Percentiles rank a stretch among this genome's conserved stretches.
Evolutionary conservation across 2,797 vertebrate species (phyloP).

Genomic region (Morus bassanus): DNA sequence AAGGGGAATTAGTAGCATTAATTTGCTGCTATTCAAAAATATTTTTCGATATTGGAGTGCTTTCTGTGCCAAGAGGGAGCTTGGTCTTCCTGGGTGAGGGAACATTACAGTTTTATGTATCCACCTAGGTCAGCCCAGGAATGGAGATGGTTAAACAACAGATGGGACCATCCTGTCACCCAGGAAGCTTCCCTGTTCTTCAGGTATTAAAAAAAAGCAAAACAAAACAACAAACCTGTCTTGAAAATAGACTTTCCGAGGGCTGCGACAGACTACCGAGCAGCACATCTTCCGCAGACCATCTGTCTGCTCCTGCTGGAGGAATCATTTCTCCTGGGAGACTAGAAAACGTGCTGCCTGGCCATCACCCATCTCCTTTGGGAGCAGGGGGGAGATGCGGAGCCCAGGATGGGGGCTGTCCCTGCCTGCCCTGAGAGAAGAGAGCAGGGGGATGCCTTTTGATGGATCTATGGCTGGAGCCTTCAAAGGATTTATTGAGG

Average conservation of each 20-base stretch:
- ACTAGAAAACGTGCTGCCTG: rapidly evolving
- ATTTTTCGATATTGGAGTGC: background rate
- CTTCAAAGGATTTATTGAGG: background rate
- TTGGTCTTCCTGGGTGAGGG: background rate
- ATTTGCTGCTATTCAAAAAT: too few relatives aligned
- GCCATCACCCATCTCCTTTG: background rate
- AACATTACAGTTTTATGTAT: background rate
- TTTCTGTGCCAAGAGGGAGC: background rate
- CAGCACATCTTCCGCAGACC: background rate
- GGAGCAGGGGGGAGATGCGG: rapidly evolving
- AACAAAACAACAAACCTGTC: background rate
- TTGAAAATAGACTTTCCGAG: background rate
- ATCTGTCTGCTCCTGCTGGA: background rate
- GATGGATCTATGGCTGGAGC: background rate
- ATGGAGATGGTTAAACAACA: background rate
- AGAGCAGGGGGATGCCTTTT: background rate
- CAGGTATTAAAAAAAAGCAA: background rate
- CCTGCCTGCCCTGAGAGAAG: background rate
- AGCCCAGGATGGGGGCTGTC: rapidly evolving
- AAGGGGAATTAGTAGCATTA: too few relatives aligned
- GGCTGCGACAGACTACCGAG: background rate
- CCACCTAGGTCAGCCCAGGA: background rate
- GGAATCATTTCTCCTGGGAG: background rate
- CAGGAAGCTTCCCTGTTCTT: background rate
- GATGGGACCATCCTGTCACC: background rate